phyloP scores from a whole-genome alignment of 53 echinoderm and acorn worm genomes.

The Echinarachnius parma region DNA sequence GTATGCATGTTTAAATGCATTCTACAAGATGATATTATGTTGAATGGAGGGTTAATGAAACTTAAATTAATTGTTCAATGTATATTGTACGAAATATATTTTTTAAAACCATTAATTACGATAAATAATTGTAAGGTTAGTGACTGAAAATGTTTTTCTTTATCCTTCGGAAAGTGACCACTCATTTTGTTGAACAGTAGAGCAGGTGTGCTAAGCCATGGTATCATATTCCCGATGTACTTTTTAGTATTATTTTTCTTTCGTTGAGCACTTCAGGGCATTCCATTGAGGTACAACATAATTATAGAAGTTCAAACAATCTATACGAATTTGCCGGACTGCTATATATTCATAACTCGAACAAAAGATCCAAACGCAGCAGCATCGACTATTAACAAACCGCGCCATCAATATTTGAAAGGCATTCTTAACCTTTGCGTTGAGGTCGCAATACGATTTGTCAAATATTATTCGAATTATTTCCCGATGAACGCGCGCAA shows the following conservation, averaged over 20 bases:
- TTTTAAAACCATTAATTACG: no score
- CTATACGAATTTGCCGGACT: no score
- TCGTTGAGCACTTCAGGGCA: background rate
- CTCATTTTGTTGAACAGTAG: no score
- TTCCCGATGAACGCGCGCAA: slow-evolving; percentile 39
- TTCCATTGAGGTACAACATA: slow-evolving; percentile 2
- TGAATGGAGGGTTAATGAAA: no score
- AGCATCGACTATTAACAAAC: slow-evolving; percentile 29
- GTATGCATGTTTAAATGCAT: no score
- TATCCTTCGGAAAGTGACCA: no score
- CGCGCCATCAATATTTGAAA: slow-evolving; percentile 39
- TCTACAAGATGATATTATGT: no score
- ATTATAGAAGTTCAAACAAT: background rate
- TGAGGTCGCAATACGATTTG: slow-evolving; percentile 50
- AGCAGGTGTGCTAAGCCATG: no score
- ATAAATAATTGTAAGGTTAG: no score
- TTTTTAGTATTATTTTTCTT: slow-evolving; percentile 10
- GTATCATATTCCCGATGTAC: background rate
- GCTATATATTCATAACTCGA: slow-evolving; percentile 17
- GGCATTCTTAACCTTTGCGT: slow-evolving; percentile 41
- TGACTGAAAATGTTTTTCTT: no score
- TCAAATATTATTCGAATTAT: slow-evolving; percentile 55
- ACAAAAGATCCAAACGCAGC: slow-evolving; percentile 24
- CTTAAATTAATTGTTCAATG: no score
- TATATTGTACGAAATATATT: no score